Evolutionary conservation across 37 sponge, comb jelly and placozoan species (phyloP).

Genomic region (Amphimedon queenslandica): DNA sequence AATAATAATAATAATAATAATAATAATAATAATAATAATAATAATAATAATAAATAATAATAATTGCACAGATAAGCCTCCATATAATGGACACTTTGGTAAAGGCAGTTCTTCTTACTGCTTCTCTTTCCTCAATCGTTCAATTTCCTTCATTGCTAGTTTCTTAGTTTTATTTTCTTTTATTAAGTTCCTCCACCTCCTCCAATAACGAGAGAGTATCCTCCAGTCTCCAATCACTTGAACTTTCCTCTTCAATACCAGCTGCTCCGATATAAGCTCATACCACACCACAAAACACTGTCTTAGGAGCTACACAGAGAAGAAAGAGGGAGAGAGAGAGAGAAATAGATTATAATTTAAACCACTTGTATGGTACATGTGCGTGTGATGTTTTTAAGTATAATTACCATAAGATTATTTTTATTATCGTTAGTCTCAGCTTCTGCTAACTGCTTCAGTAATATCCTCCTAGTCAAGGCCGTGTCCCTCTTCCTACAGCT

Average conservation of each 20-base stretch:
- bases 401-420: conserved; percentile 19
- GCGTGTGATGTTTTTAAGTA: neutral
- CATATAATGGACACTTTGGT: too few species aligned
- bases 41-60: too few species aligned
- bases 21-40: too few species aligned
- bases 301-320: conserved; percentile 12
- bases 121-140: neutral
- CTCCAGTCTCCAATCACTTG: conserved; percentile 39
- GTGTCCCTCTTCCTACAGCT: neutral
- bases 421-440: conserved; percentile 23
- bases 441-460: conserved; percentile 35
- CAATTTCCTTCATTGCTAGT: conserved; percentile 11
- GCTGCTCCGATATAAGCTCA: neutral
- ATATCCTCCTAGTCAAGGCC: neutral
- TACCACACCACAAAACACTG: conserved; percentile 37
- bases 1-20: too few species aligned
- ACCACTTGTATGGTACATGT: too few species aligned
- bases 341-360: too few species aligned
- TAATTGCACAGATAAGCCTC: too few species aligned
- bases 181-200: conserved; percentile 37
- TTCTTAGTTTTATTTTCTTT: conserved; percentile 12
- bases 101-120: too few species aligned
- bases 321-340: neutral
- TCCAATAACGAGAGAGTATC: conserved; percentile 35
- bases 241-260: conserved; percentile 26